Evolutionary conservation across 2,113 vertebrate species (phyloP), one percentile per base, ranked within the genome.

Genomic region (Hippocampus comes): DNA sequence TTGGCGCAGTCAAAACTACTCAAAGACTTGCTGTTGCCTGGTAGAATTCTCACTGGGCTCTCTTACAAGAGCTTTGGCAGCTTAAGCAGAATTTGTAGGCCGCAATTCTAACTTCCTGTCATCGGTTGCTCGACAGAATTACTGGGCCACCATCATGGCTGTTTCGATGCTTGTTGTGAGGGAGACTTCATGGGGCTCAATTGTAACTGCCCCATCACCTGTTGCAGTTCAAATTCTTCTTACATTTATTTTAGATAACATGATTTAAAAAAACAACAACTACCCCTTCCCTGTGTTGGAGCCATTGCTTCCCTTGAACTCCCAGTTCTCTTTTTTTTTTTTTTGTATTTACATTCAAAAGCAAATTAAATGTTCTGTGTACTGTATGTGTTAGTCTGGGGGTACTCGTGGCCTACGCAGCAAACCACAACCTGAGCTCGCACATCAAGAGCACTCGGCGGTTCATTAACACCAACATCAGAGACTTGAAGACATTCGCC

Each of bases 381-480:
- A n/a, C n/a, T 68, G 8, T 70, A 17, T 74, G 56, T 79, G 56
- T 67, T 90, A 99, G 97, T 67, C 9, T 93, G 43, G 96, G 97
- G 21, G 93, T 97, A 0, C 75, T 95, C 7, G 91, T 90, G 41
- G 92, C 95, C 9, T 95, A 96, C 17, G 85, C 90, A 68, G 95
- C 95, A 5, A 98, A 96, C 86, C 93, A 97, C n/a, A 94, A 97
- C 57, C 80, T 98, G 74, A 95, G 91, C 73, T 85, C 82, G 49
- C 92, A 94, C 78, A 80, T 95, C 56, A 90, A 90, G 80, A 93
- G 81, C 90, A 92, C 93, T 57, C 91, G 83, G 61, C 89, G 87
- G n/a, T 85, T 99, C 46, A 90, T 95, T 68, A 94, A 93, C 72
- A 96, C 92, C 89, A 99, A 98, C 81, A 93, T 97, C 70, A 94